These are phyloP conservation scores for Pediacus dermestoides DNA, from an alignment of 2,888 invertebrate genomes.

Conservation along the genomic window DNA sequence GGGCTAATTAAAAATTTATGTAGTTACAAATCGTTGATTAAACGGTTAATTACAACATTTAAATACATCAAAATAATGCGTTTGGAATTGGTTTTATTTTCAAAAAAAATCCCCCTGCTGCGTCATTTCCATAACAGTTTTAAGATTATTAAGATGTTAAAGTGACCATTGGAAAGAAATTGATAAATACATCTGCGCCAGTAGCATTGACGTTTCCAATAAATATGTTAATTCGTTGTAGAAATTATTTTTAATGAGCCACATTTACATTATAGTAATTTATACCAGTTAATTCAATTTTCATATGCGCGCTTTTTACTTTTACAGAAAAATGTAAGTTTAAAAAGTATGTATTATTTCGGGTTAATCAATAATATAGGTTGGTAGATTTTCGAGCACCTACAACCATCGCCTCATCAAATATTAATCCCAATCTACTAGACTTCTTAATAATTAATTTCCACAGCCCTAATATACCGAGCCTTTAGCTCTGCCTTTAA, in stretches of 20 bases:
- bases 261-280: conserved; percentile 23
- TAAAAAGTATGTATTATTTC: conserved; percentile 5
- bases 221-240: conserved; percentile 32
- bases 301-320: no score
- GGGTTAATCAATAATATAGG: conserved; percentile 25
- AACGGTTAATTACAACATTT: conserved; percentile 17
- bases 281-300: no score
- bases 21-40: conserved; percentile 19
- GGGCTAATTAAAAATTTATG: no score
- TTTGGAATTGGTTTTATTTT: conserved; percentile 21
- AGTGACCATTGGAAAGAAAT: conserved; percentile 19
- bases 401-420: conserved; percentile 19
- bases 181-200: conserved; percentile 27
- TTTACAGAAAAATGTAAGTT: conserved; percentile 1
- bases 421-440: conserved; percentile 33
- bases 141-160: conserved; percentile 20
- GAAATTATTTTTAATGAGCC: conserved; percentile 30
- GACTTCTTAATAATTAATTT: conserved; percentile 31
- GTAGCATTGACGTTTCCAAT: conserved; percentile 30
- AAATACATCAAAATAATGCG: no score
- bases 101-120: conserved; percentile 23
- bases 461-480: conserved; percentile 26
- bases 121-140: conserved; percentile 21
- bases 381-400: conserved; percentile 28
- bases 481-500: conserved; percentile 30